A percentile compares a stretch with the other conserved stretches of the same genome.
Evolutionary conservation across 2,113 vertebrate genomes (phyloP).

Genomic region (human (Homo sapiens)): DNA sequence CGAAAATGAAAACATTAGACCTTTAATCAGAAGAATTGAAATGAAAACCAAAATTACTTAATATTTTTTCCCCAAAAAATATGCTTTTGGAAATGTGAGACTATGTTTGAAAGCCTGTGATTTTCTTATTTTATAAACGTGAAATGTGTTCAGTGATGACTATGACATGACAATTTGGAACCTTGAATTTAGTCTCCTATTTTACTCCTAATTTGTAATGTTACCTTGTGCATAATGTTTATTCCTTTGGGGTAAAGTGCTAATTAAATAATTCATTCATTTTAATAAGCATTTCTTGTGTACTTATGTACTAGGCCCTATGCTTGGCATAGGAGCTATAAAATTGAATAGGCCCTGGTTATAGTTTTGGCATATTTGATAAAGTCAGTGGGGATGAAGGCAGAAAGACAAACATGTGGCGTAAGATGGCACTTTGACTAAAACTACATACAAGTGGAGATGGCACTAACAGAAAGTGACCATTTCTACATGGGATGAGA

Average conservation of each 20-base stretch:
- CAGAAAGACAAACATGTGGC: not conserved
- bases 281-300: not conserved
- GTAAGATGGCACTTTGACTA: not conserved
- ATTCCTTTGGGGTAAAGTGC: not conserved
- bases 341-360: not conserved
- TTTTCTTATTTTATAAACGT: constrained; percentile 46
- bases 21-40: constrained; percentile 5
- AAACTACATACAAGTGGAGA: not conserved
- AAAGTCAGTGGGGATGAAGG: not conserved
- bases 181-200: not conserved
- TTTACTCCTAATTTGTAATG: not conserved
- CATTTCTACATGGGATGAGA: not conserved
- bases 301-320: not conserved
- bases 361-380: not conserved
- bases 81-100: not conserved
- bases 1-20: constrained; percentile 9
- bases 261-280: not conserved
- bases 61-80: not conserved
- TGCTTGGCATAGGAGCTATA: not conserved
- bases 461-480: not conserved
- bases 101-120: not conserved
- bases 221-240: not conserved
- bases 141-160: not conserved
- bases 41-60: constrained; percentile 2
- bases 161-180: not conserved